Evolutionary conservation across 2,113 vertebrate genomes (phyloP), one percentile per base, ranked within the genome.

Genomic region (Hiodon alosoides): DNA sequence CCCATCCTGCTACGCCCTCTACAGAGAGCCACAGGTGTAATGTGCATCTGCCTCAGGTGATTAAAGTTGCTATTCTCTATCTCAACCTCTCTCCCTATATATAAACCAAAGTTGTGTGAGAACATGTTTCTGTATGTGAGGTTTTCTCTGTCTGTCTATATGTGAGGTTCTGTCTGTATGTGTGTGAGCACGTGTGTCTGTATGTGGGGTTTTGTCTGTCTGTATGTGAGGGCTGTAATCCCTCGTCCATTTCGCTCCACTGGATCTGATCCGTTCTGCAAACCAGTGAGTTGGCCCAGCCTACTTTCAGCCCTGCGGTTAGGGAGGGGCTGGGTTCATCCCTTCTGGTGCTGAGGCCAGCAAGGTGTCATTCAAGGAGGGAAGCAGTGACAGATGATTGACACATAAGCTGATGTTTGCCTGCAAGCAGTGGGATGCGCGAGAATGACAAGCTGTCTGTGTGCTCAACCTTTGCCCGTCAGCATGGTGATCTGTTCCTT

Each of bases 321-420:
- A 9, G 54, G 17, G 11, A 46, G 3, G 69, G 71, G 46, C 47
- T 71, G 74, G 73, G 80, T 50, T 76, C 72, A 58, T 79, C 79
- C 61, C 76, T 84, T 82, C 82, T 87, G 74, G 81, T 86, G 73
- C 88, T 86, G 85, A 79, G 61, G 76, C 83, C 78, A 83, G 76
- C 67, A 71, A 46, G 58, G 61, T 88, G 87, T 87, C 82, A 86
- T 31, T 86, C 83, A 74, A 48, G 48, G 70, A 83, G 67, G 50
- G 80, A 84, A 86, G 77, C 79, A 73, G 6, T 82, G 86, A 79
- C 73, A 70, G 73, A 69, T 93, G 86, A 92, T 89, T 94, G 92
- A 88, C 88, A 91, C 79, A 75, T 82, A 87, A 88, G 80, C 76
- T 86, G 78, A 87, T 89, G 78, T 80, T 71, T 85, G 80, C 85